phyloP scores from a whole-genome alignment of 2,797 vertebrate species.

The Parambassis ranga region DNA sequence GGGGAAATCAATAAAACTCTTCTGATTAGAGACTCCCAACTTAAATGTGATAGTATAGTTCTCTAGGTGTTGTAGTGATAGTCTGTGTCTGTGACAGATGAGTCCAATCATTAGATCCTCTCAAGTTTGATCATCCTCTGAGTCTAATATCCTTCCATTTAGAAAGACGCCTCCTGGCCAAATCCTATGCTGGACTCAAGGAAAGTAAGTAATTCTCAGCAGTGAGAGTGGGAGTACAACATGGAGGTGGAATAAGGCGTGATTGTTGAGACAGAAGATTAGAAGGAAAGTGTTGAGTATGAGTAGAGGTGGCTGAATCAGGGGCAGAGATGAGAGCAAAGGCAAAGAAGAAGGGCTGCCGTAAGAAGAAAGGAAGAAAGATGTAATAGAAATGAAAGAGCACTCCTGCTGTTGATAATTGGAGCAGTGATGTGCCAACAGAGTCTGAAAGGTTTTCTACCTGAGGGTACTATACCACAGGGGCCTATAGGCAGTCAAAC shows the following conservation, averaged over 20 bases:
- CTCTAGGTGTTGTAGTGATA: constrained; percentile 31
- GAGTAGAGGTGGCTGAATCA: constrained; percentile 47
- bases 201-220: constrained; percentile 27
- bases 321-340: constrained; percentile 29
- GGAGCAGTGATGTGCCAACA: constrained; percentile 64
- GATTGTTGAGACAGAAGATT: constrained; percentile 51
- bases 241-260: constrained; percentile 6
- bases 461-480: constrained; percentile 58
- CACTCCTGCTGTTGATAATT: constrained; percentile 74
- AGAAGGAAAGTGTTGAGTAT: constrained; percentile 42
- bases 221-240: constrained; percentile 10
- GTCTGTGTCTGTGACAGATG: constrained; percentile 13
- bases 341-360: constrained; percentile 31
- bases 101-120: constrained; percentile 50
- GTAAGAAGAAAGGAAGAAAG: constrained; percentile 51
- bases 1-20: constrained; percentile 53
- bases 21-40: constrained; percentile 51
- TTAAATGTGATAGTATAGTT: constrained; percentile 32
- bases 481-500: constrained; percentile 59
- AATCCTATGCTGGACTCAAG: constrained; percentile 3
- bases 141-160: constrained; percentile 36
- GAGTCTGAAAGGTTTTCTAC: constrained; percentile 68
- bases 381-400: constrained; percentile 67
- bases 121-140: constrained; percentile 34
- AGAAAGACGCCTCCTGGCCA: constrained; percentile 10